These are phyloP conservation scores for Triplophysa tibetana DNA, from an alignment of 2,113 vertebrate species.

Conservation along the genomic window DNA sequence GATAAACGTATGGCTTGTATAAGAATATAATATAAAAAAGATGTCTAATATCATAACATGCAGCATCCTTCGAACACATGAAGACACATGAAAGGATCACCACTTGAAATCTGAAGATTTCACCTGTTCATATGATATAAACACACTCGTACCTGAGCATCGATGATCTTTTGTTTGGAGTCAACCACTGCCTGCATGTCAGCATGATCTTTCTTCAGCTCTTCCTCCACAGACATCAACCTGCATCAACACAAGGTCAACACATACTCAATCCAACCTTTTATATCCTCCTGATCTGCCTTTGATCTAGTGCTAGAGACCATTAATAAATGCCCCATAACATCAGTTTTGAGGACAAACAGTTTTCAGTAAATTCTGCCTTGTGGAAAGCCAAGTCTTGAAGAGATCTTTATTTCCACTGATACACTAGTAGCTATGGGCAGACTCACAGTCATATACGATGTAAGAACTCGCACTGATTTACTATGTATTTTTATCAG, in stretches of 20 bases:
- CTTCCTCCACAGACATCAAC: conserved; percentile 97
- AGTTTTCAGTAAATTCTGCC: conserved; percentile 5
- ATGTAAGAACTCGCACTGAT: too few species aligned
- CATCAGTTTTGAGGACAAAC: conserved; percentile 1
- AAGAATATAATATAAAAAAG: too few species aligned
- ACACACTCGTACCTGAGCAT: conserved; percentile 85
- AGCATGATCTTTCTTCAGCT: conserved; percentile 95
- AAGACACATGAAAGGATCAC: too few species aligned
- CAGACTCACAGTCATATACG: too few species aligned
- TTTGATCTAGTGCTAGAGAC: conserved; percentile 12
- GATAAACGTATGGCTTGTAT: too few species aligned
- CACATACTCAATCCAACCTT: not conserved
- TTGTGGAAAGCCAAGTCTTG: conserved; percentile 13
- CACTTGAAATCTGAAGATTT: too few species aligned
- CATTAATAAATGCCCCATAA: conserved; percentile 6
- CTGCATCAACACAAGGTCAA: conserved; percentile 65
- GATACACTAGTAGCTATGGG: conserved; percentile 1
- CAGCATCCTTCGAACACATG: too few species aligned
- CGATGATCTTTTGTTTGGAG: conserved; percentile 98
- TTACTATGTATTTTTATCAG: too few species aligned
- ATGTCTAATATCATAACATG: too few species aligned
- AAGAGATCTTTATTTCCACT: not conserved
- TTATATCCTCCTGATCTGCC: not conserved
- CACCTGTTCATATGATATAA: not conserved
- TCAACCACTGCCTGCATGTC: conserved; percentile 98